Evolutionary conservation across 1,140 invertebrate species (phyloP).

Genomic region (Drosophila rufa): DNA sequence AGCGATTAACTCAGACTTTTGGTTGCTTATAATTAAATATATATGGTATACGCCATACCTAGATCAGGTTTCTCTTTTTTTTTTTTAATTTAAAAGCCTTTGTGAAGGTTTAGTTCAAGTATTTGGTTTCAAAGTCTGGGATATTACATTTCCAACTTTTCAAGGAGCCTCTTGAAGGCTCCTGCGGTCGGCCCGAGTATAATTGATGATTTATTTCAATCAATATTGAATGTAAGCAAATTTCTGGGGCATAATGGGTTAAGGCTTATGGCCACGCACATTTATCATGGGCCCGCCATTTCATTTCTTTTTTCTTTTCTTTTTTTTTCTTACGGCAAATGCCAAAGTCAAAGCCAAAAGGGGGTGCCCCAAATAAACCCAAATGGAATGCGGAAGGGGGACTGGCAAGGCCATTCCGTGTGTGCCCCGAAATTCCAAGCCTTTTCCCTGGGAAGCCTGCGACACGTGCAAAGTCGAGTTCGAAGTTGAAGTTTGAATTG

Average conservation of each 20-base stretch:
- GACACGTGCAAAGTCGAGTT: conserved; percentile 60
- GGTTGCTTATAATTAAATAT: neutral
- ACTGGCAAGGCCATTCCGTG: conserved; percentile 28
- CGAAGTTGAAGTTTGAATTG: conserved; percentile 67
- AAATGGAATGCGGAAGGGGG: conserved; percentile 29
- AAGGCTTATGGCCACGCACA: conserved; percentile 52
- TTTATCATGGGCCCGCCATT: conserved; percentile 61
- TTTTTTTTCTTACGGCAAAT: conserved; percentile 42
- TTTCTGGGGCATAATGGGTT: conserved; percentile 27
- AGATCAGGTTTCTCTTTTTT: no score
- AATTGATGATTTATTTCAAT: conserved; percentile 35
- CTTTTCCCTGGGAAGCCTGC: conserved; percentile 14
- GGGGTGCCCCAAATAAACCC: conserved; percentile 32
- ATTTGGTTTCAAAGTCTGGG: neutral
- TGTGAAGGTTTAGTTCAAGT: neutral
- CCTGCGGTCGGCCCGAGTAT: conserved; percentile 1
- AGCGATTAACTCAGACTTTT: neutral
- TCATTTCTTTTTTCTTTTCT: conserved; percentile 9
- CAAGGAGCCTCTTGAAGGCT: conserved; percentile 1
- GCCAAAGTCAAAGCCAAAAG: conserved; percentile 63
- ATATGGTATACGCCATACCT: neutral
- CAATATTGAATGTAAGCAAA: conserved; percentile 33
- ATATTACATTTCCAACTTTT: conserved; percentile 12
- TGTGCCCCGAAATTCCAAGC: conserved; percentile 38
- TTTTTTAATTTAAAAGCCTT: neutral